Conservation (phyloP, 2,888 invertebrate genomes). For the Drosophila limbata region DNA sequence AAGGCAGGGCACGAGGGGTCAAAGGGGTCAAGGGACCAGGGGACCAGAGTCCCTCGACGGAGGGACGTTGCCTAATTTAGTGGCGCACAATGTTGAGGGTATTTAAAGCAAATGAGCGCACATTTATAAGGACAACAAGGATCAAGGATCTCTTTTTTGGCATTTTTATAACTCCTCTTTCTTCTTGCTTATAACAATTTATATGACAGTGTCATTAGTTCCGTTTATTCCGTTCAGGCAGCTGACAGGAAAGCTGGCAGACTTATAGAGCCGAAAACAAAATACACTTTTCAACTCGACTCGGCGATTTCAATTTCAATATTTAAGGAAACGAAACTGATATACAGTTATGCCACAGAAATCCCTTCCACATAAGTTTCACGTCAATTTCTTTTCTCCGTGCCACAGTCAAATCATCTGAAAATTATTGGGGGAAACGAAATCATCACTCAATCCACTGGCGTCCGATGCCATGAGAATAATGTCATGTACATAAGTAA, state of each 20-base stretch:
- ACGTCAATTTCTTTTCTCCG: too few species aligned
- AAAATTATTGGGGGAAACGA: too few species aligned
- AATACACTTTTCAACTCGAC: neutral
- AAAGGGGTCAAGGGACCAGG: constrained; percentile 24
- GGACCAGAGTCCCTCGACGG: constrained; percentile 10
- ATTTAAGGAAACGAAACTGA: neutral
- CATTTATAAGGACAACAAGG: constrained; percentile 78
- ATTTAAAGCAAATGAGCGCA: constrained; percentile 79
- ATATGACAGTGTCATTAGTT: constrained; percentile 66
- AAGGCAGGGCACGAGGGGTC: constrained; percentile 19
- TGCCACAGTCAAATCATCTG: too few species aligned
- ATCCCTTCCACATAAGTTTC: too few species aligned
- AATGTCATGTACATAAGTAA: too few species aligned
- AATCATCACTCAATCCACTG: too few species aligned
- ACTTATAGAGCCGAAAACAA: constrained; percentile 1
- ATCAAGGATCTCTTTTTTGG: constrained; percentile 48
- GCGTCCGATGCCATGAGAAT: too few species aligned
- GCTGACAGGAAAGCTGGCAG: constrained; percentile 14
- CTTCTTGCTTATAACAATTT: constrained; percentile 55
- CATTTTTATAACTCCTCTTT: constrained; percentile 40
- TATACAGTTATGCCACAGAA: too few species aligned
- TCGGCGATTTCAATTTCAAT: neutral
- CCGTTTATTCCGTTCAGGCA: constrained; percentile 33
- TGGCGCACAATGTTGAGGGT: constrained; percentile 73
- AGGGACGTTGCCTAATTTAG: constrained; percentile 68